Conservation (phyloP, 1,140 invertebrate genomes). For the Vollenhovia emeryi region DNA sequence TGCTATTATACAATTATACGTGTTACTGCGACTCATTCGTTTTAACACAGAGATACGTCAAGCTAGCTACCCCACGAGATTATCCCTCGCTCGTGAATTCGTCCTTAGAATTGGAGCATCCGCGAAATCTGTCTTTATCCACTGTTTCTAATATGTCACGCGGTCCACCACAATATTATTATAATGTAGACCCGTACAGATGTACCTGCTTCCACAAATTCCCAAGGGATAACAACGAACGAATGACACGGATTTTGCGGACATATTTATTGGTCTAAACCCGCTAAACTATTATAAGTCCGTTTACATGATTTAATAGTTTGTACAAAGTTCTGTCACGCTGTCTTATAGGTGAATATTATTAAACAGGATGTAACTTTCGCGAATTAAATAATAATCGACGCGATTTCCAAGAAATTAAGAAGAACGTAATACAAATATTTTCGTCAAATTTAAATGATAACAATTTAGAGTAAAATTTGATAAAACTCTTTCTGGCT, state of each 20-base stretch:
- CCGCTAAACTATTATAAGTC: too few species aligned
- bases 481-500: not conserved
- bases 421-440: not conserved
- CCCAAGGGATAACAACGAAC: not conserved
- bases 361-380: not conserved
- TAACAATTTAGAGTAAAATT: not conserved
- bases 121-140: slow-evolving; percentile 47
- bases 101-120: slow-evolving; percentile 9
- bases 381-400: not conserved
- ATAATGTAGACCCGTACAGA: not conserved
- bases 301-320: too few species aligned
- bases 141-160: slow-evolving; percentile 36
- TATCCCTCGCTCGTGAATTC: slow-evolving; percentile 27
- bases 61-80: slow-evolving; percentile 34
- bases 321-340: not conserved
- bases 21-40: not conserved
- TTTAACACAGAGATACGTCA: slow-evolving; percentile 40
- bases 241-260: not conserved
- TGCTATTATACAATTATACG: slow-evolving; percentile 1
- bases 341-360: not conserved
- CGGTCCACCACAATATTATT: slow-evolving; percentile 10
- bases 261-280: not conserved
- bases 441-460: not conserved
- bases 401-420: not conserved
- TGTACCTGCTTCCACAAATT: not conserved